A percentile compares a stretch with the other conserved stretches of the same genome.
phyloP scores from a whole-genome alignment of 2,113 vertebrate species.

The Anser brachyrhynchus region DNA sequence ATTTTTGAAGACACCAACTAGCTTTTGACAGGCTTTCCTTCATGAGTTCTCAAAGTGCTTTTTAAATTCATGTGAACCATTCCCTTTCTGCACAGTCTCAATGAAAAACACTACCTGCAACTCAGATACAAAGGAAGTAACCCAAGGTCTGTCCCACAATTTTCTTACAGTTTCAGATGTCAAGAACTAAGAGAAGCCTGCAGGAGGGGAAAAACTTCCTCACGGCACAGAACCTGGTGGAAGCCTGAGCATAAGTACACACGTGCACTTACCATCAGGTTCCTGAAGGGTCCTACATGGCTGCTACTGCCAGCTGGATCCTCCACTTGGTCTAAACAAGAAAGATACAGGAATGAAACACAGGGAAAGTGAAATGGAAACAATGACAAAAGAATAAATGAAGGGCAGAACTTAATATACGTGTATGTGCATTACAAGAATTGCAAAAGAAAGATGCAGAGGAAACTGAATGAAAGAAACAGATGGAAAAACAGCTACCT shows the following conservation, averaged over 20 bases:
- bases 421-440: slow-evolving; percentile 5
- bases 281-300: slow-evolving; percentile 80
- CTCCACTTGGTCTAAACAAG: slow-evolving; percentile 81
- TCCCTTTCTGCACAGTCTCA: not conserved
- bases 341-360: slow-evolving; percentile 82
- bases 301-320: slow-evolving; percentile 77
- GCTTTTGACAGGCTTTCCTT: not conserved
- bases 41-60: not conserved
- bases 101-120: not conserved
- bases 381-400: slow-evolving; percentile 65
- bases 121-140: not conserved
- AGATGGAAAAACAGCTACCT: slow-evolving; percentile 45
- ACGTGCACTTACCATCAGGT: slow-evolving; percentile 80
- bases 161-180: not conserved
- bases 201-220: not conserved
- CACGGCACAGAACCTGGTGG: slow-evolving; percentile 50
- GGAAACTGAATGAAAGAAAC: slow-evolving; percentile 43
- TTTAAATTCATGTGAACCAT: not conserved
- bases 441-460: slow-evolving; percentile 31
- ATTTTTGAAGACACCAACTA: not conserved
- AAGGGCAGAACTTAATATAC: slow-evolving; percentile 48
- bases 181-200: not conserved
- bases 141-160: not conserved
- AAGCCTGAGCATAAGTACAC: slow-evolving; percentile 79
- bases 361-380: slow-evolving; percentile 77